These are phyloP conservation scores for Chionis minor DNA, from an alignment of 2,113 vertebrate genomes.

Conservation along the genomic window DNA sequence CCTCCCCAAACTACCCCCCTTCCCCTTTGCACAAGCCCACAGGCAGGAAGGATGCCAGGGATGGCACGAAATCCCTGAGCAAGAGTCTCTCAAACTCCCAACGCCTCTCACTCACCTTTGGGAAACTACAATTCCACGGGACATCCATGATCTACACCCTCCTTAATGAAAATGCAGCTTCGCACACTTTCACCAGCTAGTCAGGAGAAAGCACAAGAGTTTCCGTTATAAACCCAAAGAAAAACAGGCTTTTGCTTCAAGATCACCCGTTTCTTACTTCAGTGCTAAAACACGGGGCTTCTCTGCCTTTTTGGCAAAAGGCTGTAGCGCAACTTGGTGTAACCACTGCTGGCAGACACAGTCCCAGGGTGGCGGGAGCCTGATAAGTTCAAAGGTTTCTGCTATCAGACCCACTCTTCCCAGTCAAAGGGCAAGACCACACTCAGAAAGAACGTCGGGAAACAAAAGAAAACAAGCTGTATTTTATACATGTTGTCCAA, in stretches of 20 bases:
- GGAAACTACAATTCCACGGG: background rate
- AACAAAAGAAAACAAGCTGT: background rate
- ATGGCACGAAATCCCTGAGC: background rate
- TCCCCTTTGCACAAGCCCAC: background rate
- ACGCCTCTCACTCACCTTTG: background rate
- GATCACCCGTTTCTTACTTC: background rate
- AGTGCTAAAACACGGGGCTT: background rate
- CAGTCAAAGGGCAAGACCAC: background rate
- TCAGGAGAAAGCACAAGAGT: background rate
- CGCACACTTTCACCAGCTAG: background rate
- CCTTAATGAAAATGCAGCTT: background rate
- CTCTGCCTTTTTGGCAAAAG: background rate
- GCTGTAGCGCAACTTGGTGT: background rate
- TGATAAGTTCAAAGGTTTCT: background rate
- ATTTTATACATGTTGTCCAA: slow-evolving; percentile 20
- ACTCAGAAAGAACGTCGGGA: background rate
- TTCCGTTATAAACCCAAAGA: background rate
- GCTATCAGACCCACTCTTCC: background rate
- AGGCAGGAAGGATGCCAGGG: background rate
- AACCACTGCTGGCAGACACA: background rate
- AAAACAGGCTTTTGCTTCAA: background rate
- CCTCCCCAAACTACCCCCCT: background rate
- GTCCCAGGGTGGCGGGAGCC: background rate
- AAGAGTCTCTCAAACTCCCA: background rate
- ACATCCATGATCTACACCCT: background rate